Conservation (phyloP, 2,888 invertebrate genomes). For the Bimastos eiseni region DNA sequence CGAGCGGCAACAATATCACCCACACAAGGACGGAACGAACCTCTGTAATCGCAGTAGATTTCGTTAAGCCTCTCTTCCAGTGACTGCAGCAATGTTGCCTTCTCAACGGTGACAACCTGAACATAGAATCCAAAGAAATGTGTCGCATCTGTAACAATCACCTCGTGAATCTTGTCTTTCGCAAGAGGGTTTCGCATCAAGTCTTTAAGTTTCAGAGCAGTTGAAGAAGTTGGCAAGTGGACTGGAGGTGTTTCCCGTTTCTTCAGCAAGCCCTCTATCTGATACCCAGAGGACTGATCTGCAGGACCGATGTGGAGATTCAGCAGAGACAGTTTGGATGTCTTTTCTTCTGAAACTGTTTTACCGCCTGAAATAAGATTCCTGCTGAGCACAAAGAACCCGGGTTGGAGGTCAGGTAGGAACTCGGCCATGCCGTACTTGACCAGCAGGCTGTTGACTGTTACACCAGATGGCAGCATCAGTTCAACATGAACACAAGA, state of each 20-base stretch:
- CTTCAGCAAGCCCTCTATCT: neutral
- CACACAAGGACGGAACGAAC: neutral
- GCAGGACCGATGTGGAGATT: neutral
- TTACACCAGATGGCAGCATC: neutral
- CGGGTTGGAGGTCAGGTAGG: neutral
- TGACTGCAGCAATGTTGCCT: neutral
- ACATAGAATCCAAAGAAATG: constrained; percentile 1
- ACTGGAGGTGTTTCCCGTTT: neutral
- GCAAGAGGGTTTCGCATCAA: neutral
- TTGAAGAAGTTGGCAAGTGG: neutral
- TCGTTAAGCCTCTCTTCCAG: neutral
- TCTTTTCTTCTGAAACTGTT: neutral
- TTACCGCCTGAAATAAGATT: neutral
- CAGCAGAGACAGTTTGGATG: neutral
- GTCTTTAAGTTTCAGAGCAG: neutral
- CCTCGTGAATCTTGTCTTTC: neutral
- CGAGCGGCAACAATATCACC: constrained; percentile 7
- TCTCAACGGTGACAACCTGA: neutral
- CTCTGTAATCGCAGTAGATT: neutral
- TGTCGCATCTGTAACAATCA: neutral
- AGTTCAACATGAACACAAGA: neutral
- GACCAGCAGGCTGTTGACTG: neutral
- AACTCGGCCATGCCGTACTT: constrained; percentile 1
- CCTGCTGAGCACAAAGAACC: constrained; percentile 6
- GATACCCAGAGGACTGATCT: neutral